Conservation (phyloP, 1,140 invertebrate species). For the Solenopsis fugax region DNA sequence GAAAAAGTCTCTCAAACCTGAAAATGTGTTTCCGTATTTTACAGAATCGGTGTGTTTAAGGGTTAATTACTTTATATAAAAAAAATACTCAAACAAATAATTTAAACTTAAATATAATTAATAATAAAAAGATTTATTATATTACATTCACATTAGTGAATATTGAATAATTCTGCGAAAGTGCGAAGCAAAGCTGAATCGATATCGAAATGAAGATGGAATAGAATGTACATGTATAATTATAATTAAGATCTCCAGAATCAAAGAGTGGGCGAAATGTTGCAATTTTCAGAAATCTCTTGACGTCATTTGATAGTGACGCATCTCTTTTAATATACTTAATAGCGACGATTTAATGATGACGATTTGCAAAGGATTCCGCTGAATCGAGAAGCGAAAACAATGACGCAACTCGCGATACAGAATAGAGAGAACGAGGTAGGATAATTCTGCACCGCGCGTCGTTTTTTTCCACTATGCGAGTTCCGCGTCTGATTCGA, state of each 20-base stretch:
- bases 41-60: too few species aligned
- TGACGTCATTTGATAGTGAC: neutral
- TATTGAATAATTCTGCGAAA: neutral
- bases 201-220: neutral
- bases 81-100: neutral
- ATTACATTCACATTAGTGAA: neutral
- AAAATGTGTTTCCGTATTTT: too few species aligned
- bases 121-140: neutral
- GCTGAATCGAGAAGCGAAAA: slow-evolving; percentile 67
- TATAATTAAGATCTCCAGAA: neutral
- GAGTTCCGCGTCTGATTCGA: slow-evolving; percentile 77
- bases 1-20: too few species aligned
- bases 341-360: slow-evolving; percentile 65
- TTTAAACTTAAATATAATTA: slow-evolving; percentile 3
- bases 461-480: slow-evolving; percentile 78
- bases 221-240: neutral
- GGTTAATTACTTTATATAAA: too few species aligned
- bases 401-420: slow-evolving; percentile 68
- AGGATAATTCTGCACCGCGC: slow-evolving; percentile 53
- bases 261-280: neutral
- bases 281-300: neutral
- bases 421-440: slow-evolving; percentile 31
- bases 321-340: slow-evolving; percentile 62
- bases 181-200: neutral
- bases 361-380: slow-evolving; percentile 59